Base-by-base conservation (phyloP, 2,888 invertebrate genomes). In the Drosophila tripunctata region DNA sequence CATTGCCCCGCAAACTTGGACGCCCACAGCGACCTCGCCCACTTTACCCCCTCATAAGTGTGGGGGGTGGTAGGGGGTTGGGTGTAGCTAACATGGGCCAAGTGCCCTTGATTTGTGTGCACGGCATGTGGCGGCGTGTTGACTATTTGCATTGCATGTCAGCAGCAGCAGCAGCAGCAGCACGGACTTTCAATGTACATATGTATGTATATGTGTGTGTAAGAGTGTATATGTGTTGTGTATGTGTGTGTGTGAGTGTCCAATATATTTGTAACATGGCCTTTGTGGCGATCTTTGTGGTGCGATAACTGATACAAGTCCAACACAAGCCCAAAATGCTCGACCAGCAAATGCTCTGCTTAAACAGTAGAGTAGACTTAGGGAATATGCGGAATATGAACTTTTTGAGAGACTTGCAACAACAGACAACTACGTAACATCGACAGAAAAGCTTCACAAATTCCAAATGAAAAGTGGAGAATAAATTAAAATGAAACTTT, bases 241-340 rank as follows among this genome's bases (percentile, higher is more conserved):
- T 30, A 35, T 36, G 30, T 31, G 48, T 50, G 38, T 58, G 44
- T 63, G 45, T 60, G 63, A 72, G 56, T 68, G 76, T 84, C 71
- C 71, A 79, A 84, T 88, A 81, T 87, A 86, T 84, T 86, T 84
- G 84, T 87, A 87, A 88, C 87, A 82, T 88, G 88, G 86, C 86
- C 88, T 88, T 88, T 87, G 80, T 74, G 83, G 86, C 85, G 88
- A 87, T 87, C 78, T 73, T 66, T 75, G 79, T 61, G 61, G 61
- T 45, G 69, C 72, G 88, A 87, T 88, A 86, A 78, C 64, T 64
- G 44, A 60, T 54, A 65, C 24, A 8, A 7, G 14, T 10, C 24
- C 24, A 12, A 12, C 1, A 3, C 2, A 5, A 12, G 2, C 0
- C 1, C 1, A 1, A 17, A 17, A 4, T 48, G 22, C 33, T n/a